Conservation (phyloP, 2,797 vertebrate genomes). For the Rhinogobio ventralis region DNA sequence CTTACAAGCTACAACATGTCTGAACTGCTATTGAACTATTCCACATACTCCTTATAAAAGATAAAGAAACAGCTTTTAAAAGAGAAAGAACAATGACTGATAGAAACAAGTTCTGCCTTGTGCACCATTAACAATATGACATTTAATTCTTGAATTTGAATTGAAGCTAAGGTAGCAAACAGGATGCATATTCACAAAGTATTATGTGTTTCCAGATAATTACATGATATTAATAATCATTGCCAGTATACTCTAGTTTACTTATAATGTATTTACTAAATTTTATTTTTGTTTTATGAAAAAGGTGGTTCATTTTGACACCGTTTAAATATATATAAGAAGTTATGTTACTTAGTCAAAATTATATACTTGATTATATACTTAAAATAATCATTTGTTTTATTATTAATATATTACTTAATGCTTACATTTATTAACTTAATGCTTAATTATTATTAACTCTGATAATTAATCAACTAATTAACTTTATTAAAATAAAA, state of each 20-base stretch:
- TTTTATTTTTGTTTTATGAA: background rate
- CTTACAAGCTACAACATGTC: constrained; percentile 30
- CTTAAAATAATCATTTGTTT: background rate
- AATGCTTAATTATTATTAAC: too few relatives aligned
- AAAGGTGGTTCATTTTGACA: background rate
- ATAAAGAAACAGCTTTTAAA: constrained; percentile 15
- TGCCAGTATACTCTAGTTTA: background rate
- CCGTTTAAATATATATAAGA: too few relatives aligned
- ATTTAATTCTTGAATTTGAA: background rate
- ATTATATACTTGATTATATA: background rate
- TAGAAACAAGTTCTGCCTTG: background rate
- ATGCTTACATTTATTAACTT: background rate
- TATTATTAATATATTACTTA: background rate
- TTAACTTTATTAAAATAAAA: too few relatives aligned
- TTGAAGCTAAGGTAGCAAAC: background rate
- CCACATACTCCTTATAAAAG: background rate
- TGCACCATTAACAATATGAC: background rate
- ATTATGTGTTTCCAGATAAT: background rate
- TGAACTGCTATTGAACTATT: constrained; percentile 17
- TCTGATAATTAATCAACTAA: background rate
- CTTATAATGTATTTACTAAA: background rate
- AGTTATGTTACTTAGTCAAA: background rate
- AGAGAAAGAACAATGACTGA: background rate
- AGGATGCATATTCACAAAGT: background rate
- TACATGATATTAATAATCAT: background rate